These are phyloP conservation scores for Seriola aureovittata DNA, from an alignment of 2,113 vertebrate species.

Conservation along the genomic window DNA sequence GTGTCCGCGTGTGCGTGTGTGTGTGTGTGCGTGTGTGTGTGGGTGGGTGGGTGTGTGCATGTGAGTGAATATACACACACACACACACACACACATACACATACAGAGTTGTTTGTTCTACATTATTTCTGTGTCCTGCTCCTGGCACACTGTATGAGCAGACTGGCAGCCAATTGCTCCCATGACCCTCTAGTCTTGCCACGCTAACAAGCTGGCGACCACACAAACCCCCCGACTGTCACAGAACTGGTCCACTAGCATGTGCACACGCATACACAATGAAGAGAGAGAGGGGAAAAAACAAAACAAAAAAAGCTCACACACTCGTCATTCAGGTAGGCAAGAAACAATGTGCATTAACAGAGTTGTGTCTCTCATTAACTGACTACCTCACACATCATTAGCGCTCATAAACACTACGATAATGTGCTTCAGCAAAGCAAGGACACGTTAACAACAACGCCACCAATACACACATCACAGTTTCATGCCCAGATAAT, in stretches of 20 bases:
- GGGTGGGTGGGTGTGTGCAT: constrained; percentile 2
- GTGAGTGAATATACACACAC: constrained; percentile 11
- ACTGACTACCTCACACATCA: constrained; percentile 30
- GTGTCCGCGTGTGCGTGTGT: too few species aligned
- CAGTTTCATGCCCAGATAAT: constrained; percentile 33
- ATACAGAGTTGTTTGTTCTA: constrained; percentile 68
- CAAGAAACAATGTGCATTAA: constrained; percentile 9
- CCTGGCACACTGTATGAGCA: constrained; percentile 76
- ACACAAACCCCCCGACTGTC: constrained; percentile 72
- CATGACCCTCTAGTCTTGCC: constrained; percentile 82
- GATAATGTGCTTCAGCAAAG: constrained; percentile 13
- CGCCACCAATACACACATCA: constrained; percentile 3
- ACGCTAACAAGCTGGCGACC: constrained; percentile 85
- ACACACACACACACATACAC: constrained; percentile 38
- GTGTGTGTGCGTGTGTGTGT: constrained; percentile 21
- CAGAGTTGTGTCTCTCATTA: constrained; percentile 24
- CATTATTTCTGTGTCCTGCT: constrained; percentile 81
- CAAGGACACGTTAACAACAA: constrained; percentile 26
- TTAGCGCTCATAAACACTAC: constrained; percentile 28
- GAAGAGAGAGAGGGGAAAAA: neutral
- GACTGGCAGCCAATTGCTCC: constrained; percentile 85
- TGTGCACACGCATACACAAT: constrained; percentile 11
- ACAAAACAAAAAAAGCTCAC: constrained; percentile 12
- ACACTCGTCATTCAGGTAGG: constrained; percentile 48
- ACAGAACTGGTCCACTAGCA: constrained; percentile 43